Evolutionary conservation across 2,113 vertebrate species (phyloP), one percentile per base, ranked within the genome.

Genomic region (Ellobius talpinus): DNA sequence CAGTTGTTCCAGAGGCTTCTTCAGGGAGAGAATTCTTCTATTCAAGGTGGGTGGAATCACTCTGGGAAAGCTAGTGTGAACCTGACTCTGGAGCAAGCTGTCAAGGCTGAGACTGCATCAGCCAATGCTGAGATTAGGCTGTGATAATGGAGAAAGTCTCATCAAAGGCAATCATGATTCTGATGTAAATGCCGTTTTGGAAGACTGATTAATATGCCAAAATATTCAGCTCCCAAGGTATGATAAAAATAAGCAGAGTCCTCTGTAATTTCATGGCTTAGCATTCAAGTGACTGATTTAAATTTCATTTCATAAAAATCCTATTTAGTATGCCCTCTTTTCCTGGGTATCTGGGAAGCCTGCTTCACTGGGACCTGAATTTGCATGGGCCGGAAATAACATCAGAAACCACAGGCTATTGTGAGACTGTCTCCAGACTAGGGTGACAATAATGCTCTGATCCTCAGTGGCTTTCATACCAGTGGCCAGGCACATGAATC

Each of bases 161-260:
- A 86, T 61, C 72, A 74, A 73, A 95, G 65, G 91, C 47, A 87
- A 52, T 73, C 45, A 65, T 61, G 90, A 78, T 90, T 90, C 87
- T 90, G 58, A 92, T 78, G 33, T 84, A 87, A 92, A 73, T 92
- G 86, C 39, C 79, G 68, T 87, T 95, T 89, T 87, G 39, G 68
- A 92, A 65, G 91, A 39, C 78, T 84, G 47, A 90, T 87, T 82
- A 93, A 89, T 89, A 70, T 86, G 90, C 94, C 87, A 89, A 85
- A 91, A 96, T 92, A 82, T 93, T 92, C 91, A 78, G 24, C 65
- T 87, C 74, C 92, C 87, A 78, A 87, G 29, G 33, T 87, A 81
- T 82, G 68, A 96, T 85, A 90, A 94, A 90, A 92, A 94, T 79
- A 90, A 78, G 66, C 29, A 76, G 87, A 72, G 33, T 90, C 93